Evolutionary conservation across 1,140 invertebrate genomes (phyloP).

Genomic region (Lethocerus indicus): DNA sequence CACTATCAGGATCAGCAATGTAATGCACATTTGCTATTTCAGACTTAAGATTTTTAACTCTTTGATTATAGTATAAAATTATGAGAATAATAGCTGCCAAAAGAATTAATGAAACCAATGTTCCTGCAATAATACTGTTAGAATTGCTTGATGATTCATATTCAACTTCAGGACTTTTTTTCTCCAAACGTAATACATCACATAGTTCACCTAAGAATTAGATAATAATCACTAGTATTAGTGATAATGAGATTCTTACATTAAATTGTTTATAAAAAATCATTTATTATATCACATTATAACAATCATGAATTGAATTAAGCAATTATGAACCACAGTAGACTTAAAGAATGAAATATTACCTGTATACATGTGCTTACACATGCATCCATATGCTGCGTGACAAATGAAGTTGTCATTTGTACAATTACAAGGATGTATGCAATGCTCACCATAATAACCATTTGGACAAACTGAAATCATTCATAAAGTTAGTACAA

Average conservation of each 20-base stretch:
- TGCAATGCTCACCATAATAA: conserved; percentile 77
- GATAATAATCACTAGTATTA: conserved; percentile 1
- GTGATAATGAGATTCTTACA: neutral
- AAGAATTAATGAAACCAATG: conserved; percentile 42
- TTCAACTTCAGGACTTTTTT: too few species aligned
- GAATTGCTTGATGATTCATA: too few species aligned
- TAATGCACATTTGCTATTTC: conserved; percentile 71
- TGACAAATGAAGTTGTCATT: conserved; percentile 67
- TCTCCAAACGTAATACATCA: too few species aligned
- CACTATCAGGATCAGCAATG: conserved; percentile 57
- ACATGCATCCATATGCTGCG: conserved; percentile 60
- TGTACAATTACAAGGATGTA: conserved; percentile 57
- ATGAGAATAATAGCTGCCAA: conserved; percentile 36
- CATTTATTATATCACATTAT: neutral
- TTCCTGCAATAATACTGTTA: conserved; percentile 40
- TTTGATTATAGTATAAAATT: conserved; percentile 56
- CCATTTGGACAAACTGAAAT: conserved; percentile 68
- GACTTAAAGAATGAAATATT: too few species aligned
- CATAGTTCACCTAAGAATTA: conserved; percentile 29
- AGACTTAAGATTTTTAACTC: conserved; percentile 61
- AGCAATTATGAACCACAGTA: too few species aligned
- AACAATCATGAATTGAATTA: neutral
- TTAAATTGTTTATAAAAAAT: neutral
- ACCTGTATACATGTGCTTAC: conserved; percentile 52
- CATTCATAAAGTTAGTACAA: conserved; percentile 5